A percentile compares a stretch with the other conserved stretches of the same genome.
Evolutionary conservation across 2,888 invertebrate species (phyloP).

Genomic region (Eledona agricola): DNA sequence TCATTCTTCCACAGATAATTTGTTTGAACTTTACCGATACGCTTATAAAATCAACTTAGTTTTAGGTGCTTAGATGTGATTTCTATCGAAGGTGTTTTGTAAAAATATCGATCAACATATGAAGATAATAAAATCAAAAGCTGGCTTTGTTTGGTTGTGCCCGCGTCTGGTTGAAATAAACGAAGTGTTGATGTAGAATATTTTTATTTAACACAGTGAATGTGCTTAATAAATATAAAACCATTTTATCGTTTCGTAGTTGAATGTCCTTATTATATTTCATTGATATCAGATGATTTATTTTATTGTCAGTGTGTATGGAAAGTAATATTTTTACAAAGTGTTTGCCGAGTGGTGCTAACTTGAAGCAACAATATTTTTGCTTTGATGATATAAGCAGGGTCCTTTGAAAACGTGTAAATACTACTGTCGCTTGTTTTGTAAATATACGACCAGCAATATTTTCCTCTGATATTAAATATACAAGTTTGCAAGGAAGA

Average conservation of each 20-base stretch:
- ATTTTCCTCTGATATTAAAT: constrained; percentile 27
- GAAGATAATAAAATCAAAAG: too few relatives aligned
- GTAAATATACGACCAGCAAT: constrained; percentile 17
- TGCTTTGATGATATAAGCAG: constrained; percentile 27
- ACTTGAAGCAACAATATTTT: constrained; percentile 22
- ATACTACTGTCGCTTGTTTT: constrained; percentile 7
- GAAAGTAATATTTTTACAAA: constrained; percentile 50
- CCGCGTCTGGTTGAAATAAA: constrained; percentile 5
- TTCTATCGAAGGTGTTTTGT: constrained; percentile 25
- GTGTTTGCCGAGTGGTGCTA: constrained; percentile 42
- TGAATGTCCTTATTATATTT: too few relatives aligned
- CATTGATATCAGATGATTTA: too few relatives aligned
- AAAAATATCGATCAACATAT: constrained; percentile 32
- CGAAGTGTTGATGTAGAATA: constrained; percentile 25
- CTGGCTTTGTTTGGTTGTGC: constrained; percentile 1
- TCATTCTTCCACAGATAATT: constrained; percentile 39
- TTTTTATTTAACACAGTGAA: constrained; percentile 31
- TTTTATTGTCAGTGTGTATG: constrained; percentile 47
- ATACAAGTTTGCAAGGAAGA: constrained; percentile 10
- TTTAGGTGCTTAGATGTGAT: constrained; percentile 43
- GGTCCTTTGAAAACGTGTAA: constrained; percentile 21
- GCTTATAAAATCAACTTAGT: constrained; percentile 48
- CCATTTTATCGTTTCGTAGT: not conserved
- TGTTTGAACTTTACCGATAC: constrained; percentile 43
- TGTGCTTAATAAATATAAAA: constrained; percentile 20